A percentile compares a stretch with the other conserved stretches of the same genome.
phyloP scores from a whole-genome alignment of 2,113 vertebrate genomes.

The Megaceryle maxima region DNA sequence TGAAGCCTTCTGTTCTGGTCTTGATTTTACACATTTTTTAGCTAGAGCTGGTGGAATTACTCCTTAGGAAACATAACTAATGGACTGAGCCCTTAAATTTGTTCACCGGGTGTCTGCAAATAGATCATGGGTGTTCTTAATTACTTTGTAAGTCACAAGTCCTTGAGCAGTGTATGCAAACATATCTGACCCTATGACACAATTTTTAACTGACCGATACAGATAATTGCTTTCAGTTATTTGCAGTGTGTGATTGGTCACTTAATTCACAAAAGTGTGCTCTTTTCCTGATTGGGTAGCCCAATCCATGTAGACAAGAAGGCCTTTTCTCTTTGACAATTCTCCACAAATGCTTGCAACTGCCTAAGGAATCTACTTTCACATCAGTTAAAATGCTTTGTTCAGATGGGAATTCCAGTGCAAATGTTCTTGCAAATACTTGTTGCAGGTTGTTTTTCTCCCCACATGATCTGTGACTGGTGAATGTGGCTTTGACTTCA shows the following conservation, averaged over 20 bases:
- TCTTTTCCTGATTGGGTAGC: not conserved
- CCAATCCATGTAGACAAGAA: not conserved
- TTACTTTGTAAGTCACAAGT: not conserved
- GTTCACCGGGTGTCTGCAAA: constrained; percentile 9
- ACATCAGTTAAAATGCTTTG: not conserved
- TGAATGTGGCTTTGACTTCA: not conserved
- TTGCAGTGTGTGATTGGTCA: fast-evolving
- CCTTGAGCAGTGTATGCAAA: constrained; percentile 41
- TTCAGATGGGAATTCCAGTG: not conserved
- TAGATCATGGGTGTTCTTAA: not conserved
- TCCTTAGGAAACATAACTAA: not conserved
- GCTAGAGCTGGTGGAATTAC: not conserved
- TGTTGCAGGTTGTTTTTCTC: not conserved
- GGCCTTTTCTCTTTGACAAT: not conserved
- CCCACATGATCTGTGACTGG: not conserved
- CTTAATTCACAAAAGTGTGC: not conserved
- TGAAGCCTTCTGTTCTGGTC: not conserved
- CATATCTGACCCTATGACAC: constrained; percentile 40
- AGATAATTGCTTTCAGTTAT: not conserved
- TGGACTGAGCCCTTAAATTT: not conserved
- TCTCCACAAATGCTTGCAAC: not conserved
- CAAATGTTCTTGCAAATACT: not conserved
- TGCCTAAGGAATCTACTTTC: not conserved
- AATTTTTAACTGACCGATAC: not conserved
- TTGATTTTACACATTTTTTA: not conserved